A percentile compares a stretch with the other conserved stretches of the same genome.
Evolutionary conservation across 2,797 vertebrate genomes (phyloP).

Genomic region (Peromyscus eremicus): DNA sequence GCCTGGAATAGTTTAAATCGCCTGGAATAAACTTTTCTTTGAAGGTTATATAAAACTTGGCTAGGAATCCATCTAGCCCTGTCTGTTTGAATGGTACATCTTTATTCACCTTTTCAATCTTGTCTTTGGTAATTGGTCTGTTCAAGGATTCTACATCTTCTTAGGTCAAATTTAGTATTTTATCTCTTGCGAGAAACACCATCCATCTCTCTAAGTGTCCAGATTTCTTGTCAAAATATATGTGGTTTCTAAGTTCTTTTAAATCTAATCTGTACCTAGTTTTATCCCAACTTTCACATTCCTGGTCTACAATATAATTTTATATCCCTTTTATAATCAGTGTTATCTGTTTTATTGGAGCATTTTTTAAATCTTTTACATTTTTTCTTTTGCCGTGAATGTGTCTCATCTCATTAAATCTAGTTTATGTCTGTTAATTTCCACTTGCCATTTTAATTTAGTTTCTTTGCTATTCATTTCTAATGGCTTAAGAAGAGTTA

Average conservation of each 20-base stretch:
- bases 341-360: neutral
- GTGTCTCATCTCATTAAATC: constrained; percentile 11
- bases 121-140: constrained; percentile 71
- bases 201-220: constrained; percentile 30
- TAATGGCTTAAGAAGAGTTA: constrained; percentile 39
- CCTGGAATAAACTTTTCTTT: constrained; percentile 63
- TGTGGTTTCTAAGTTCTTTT: constrained; percentile 20
- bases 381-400: constrained; percentile 11
- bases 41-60: constrained; percentile 75
- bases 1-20: constrained; percentile 51
- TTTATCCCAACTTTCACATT: neutral
- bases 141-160: constrained; percentile 67
- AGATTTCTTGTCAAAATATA: constrained; percentile 58
- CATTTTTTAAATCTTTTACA: constrained; percentile 11
- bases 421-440: neutral
- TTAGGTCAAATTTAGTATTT: constrained; percentile 65
- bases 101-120: constrained; percentile 78
- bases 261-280: neutral
- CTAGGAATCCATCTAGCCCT: constrained; percentile 33
- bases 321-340: neutral
- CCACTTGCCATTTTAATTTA: neutral
- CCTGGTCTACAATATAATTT: neutral
- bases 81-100: constrained; percentile 59
- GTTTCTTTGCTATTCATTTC: neutral
- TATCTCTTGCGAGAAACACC: constrained; percentile 62